A percentile compares a stretch with the other conserved stretches of the same genome.
phyloP scores from a whole-genome alignment of 2,113 vertebrate genomes.

The Psephotus haematonotus region DNA sequence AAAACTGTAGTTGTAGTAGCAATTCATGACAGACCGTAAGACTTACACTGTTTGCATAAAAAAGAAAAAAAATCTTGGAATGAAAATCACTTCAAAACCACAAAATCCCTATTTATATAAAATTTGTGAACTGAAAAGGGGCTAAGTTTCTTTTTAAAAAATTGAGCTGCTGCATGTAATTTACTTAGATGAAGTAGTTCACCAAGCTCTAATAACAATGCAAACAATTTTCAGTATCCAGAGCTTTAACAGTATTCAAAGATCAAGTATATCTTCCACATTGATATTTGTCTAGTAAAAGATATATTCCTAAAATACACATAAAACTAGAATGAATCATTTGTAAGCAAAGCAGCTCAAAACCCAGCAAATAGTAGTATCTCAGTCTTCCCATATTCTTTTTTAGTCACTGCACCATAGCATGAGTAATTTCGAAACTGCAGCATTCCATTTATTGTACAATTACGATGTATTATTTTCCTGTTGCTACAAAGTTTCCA shows the following conservation, averaged over 20 bases:
- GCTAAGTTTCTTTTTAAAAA: not conserved
- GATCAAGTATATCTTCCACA: not conserved
- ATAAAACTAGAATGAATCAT: slow-evolving; percentile 56
- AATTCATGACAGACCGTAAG: not conserved
- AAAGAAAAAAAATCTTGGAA: not conserved
- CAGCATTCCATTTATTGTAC: slow-evolving; percentile 73
- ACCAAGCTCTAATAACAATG: slow-evolving; percentile 13
- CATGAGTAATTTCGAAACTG: slow-evolving; percentile 68
- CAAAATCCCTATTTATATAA: not conserved
- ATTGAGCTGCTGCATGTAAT: not conserved
- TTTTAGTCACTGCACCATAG: slow-evolving; percentile 52
- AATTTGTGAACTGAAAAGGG: not conserved
- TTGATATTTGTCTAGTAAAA: slow-evolving; percentile 53
- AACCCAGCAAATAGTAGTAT: slow-evolving; percentile 46
- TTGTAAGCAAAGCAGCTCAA: slow-evolving; percentile 61
- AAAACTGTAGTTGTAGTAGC: not conserved
- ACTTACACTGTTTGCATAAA: not conserved
- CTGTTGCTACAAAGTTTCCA: slow-evolving; percentile 71
- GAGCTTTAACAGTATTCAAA: slow-evolving; percentile 22
- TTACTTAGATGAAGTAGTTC: slow-evolving; percentile 22
- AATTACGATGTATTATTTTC: slow-evolving; percentile 80
- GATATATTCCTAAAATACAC: slow-evolving; percentile 53
- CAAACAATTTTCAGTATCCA: slow-evolving; percentile 43
- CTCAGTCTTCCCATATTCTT: slow-evolving; percentile 45
- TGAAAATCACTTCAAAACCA: not conserved